These are phyloP conservation scores for Poecilia wingei DNA, from an alignment of 2,797 vertebrate species.

Conservation along the genomic window DNA sequence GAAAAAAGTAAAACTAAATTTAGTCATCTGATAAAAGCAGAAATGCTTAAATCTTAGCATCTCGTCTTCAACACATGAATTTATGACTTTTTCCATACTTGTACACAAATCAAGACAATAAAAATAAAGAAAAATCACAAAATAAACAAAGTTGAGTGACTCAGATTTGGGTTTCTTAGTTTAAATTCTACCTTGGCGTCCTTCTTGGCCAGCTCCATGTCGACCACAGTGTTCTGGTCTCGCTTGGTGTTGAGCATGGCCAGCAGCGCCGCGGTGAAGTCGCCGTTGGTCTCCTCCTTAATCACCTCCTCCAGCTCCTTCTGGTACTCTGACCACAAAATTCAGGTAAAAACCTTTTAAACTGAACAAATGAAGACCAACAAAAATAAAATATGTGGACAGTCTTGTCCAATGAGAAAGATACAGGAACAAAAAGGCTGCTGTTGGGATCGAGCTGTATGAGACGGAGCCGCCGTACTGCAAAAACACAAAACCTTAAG, in stretches of 20 bases:
- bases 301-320: slow-evolving; percentile 86
- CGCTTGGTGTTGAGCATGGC: slow-evolving; percentile 83
- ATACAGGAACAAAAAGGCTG: no score
- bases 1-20: neutral
- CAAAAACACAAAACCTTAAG: no score
- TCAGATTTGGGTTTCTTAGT: no score
- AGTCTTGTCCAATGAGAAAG: no score
- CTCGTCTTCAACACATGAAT: neutral
- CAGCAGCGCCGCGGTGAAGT: slow-evolving; percentile 84
- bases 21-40: neutral
- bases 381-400: no score
- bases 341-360: neutral
- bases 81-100: neutral
- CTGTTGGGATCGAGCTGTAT: no score
- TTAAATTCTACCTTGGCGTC: slow-evolving; percentile 83
- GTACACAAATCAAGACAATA: no score
- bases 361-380: neutral
- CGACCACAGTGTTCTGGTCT: slow-evolving; percentile 75
- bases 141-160: no score
- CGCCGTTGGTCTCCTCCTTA: slow-evolving; percentile 83
- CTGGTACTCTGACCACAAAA: slow-evolving; percentile 72
- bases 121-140: no score
- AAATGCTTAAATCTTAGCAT: neutral
- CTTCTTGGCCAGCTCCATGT: slow-evolving; percentile 79
- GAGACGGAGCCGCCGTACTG: no score